Evolutionary conservation across 2,113 vertebrate genomes (phyloP), one percentile per base, ranked within the genome.

Genomic region (Monopterus albus): DNA sequence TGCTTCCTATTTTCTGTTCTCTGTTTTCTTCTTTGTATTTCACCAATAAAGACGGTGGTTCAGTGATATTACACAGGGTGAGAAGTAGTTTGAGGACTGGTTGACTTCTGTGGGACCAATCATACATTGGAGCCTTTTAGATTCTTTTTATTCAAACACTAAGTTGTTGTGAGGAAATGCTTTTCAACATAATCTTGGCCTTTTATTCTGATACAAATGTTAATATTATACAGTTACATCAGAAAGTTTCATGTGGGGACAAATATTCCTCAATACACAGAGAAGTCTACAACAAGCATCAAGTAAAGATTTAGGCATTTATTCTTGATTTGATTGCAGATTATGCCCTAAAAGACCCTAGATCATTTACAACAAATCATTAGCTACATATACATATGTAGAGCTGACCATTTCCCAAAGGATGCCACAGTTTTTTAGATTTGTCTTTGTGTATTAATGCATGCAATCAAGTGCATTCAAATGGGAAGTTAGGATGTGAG

Each of bases 1-100:
- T 62, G 17, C 49, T 1, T 68, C 61, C 76, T 88, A 76, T 74
- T 70, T 79, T 85, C 68, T 89, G 49, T 67, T 78, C 18, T 81
- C 74, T 84, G 49, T 78, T 82, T 61, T 78, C 49, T 79, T 83
- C 39, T 79, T 60, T 71, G 62, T 56, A 60, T 81, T 51, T 67
- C 59, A 63, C 33, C 63, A 72, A 36, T 63, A 67, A 59, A 78
- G 46, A 63, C 38, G 29, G 9, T 2, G 21, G 6, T 50, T 81
- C 45, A 65, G 39, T 38, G 35, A 79, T 23, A 28, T 39, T 18
- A 47, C 25, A n/a, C 38, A 23, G 20, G 42, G 7, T 59, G 28
- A 60, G 52, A 68, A 64, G 60, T 76, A 23, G 18, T 64, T 23
- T 60, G 51, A 43, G 35, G 51, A 71, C 39, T 47, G 33, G 20